Conservation (phyloP, 2,113 vertebrate species). For the Triplophysa rosa region DNA sequence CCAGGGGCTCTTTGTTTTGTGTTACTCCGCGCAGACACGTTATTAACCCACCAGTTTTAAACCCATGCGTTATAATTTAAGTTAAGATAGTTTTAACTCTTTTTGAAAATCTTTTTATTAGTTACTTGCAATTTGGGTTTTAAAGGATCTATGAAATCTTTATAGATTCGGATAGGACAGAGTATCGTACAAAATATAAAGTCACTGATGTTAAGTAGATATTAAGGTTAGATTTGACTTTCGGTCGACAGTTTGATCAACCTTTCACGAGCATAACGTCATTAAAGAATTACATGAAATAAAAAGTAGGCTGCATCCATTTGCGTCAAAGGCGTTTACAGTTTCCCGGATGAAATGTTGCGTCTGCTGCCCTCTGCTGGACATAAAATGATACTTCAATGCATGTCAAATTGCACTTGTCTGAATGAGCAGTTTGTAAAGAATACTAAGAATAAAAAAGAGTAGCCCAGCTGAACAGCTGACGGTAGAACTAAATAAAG, state of each 20-base stretch:
- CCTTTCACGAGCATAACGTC: neutral
- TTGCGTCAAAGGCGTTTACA: neutral
- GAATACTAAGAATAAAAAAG: neutral
- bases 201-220: neutral
- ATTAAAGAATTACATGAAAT: neutral
- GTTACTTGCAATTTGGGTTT: neutral
- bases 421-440: too few relatives aligned
- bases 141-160: neutral
- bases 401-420: too few relatives aligned
- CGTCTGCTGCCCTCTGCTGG: neutral
- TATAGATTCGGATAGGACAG: neutral
- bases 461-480: neutral
- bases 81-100: too few relatives aligned
- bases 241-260: neutral
- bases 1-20: neutral
- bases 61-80: too few relatives aligned
- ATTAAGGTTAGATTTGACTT: neutral
- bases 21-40: conserved; percentile 58
- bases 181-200: neutral
- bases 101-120: too few relatives aligned
- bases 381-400: neutral
- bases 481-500: neutral
- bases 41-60: neutral
- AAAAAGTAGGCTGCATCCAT: neutral
- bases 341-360: neutral